Percentiles rank a stretch among this genome's conserved stretches.
phyloP scores from a whole-genome alignment of 2,113 vertebrate species.

The Clupea harengus region DNA sequence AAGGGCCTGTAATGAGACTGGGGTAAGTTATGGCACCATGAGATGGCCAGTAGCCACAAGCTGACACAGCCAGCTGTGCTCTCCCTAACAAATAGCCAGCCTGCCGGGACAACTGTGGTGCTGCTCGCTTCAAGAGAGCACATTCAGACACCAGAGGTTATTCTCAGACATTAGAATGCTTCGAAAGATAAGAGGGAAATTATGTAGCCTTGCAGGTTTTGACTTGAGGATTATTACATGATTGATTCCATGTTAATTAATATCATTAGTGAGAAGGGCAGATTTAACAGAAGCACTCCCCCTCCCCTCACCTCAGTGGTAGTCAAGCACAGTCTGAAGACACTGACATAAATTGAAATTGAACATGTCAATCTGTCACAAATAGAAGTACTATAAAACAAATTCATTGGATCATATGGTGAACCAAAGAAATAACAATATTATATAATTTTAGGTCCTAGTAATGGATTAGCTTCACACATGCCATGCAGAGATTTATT shows the following conservation, averaged over 20 bases:
- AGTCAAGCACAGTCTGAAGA: too few relatives aligned
- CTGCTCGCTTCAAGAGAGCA: not conserved
- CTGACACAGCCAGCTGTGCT: conserved; percentile 52
- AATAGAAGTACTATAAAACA: too few relatives aligned
- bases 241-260: too few relatives aligned
- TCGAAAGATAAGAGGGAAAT: not conserved
- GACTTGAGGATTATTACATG: too few relatives aligned
- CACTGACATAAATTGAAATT: too few relatives aligned
- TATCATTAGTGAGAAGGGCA: too few relatives aligned
- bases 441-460: not conserved
- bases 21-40: conserved; percentile 15
- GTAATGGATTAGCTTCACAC: not conserved
- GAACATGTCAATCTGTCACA: too few relatives aligned
- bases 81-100: conserved; percentile 36
- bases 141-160: not conserved
- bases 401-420: too few relatives aligned
- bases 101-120: not conserved
- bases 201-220: not conserved
- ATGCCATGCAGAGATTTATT: not conserved
- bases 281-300: too few relatives aligned
- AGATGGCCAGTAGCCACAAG: conserved; percentile 1
- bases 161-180: not conserved
- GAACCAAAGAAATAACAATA: too few relatives aligned
- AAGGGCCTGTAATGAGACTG: conserved; percentile 16
- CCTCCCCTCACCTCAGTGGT: too few relatives aligned